Conservation (phyloP, 2,888 invertebrate species). For the Petrophora chlorosata region DNA sequence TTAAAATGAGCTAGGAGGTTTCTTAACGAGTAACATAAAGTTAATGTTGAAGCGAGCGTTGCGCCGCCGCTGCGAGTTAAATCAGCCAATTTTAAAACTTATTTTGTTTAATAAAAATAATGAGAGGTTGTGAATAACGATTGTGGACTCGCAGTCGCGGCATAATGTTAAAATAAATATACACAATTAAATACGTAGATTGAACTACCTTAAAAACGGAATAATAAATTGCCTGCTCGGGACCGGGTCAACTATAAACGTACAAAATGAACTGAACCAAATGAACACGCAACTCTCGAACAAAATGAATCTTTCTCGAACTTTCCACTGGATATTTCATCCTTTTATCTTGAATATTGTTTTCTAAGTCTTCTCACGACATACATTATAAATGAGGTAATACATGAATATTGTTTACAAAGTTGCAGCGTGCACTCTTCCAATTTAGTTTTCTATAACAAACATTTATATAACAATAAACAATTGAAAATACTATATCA, state of each 20-base stretch:
- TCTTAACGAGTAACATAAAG: conserved; percentile 70
- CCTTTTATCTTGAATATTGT: conserved; percentile 2
- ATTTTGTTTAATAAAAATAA: conserved; percentile 64
- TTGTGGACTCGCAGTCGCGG: conserved; percentile 63
- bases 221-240: conserved; percentile 67
- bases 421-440: no score
- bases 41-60: conserved; percentile 56
- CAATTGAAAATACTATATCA: no score
- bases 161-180: conserved; percentile 65
- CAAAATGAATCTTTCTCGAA: no score
- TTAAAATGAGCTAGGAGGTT: conserved; percentile 78
- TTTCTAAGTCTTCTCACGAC: not conserved
- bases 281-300: not conserved
- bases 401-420: no score
- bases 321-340: conserved; percentile 2
- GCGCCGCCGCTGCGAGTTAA: conserved; percentile 60
- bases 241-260: conserved; percentile 68
- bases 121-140: conserved; percentile 76
- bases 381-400: not conserved
- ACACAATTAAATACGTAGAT: conserved; percentile 66
- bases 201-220: conserved; percentile 56
- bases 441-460: no score
- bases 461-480: no score
- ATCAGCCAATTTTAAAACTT: conserved; percentile 78
- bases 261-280: conserved; percentile 57